Evolutionary conservation across 2,113 vertebrate genomes (phyloP), one percentile per base, ranked within the genome.

Genomic region (Asarcornis scutulata): DNA sequence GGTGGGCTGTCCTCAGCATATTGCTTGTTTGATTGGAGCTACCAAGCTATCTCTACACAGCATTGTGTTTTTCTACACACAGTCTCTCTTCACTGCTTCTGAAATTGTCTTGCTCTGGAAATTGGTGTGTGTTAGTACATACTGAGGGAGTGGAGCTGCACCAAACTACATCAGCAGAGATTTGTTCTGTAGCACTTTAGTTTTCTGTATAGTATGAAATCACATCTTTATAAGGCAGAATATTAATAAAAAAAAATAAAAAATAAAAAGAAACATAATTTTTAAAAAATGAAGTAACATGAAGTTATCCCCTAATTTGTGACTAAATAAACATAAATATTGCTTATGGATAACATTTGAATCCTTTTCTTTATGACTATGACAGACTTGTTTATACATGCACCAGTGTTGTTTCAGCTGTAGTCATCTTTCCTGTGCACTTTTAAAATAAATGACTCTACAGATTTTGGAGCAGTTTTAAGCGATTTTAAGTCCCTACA

Each of bases 1-100:
- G 13, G 21, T 42, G 4, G 13, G 26, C 40, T 48, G 59, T 3
- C 2, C 13, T 0, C 9, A 16, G 7, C 1, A 25, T 31, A 10
- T 36, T 38, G 13, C n/a, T 12, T 32, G 17, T 32, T 26, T 42
- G 63, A n/a, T 42, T 31, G 11, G n/a, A 31, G 40, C 1, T 38
- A 17, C 31, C 25, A 42, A 48, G 29, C 12, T 58, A 2, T 16
- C 38, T 50, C 22, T 53, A 29, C 72, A 11, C 29, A 18, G 18
- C 16, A 0, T 11, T 23, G 16, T 27, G 44, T 29, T 85, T 53
- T 60, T 32, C 34, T 44, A 17, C 23, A 9, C 6, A 17, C 10
- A 15, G 14, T 9, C 3, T 73, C 58, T 8, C 17, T 56, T 15
- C n/a, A 62, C 13, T 44, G 5, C 11, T 55, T 44, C 0, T n/a